These are phyloP conservation scores for Aphidius ervi DNA, from an alignment of 1,140 invertebrate species.

Conservation along the genomic window DNA sequence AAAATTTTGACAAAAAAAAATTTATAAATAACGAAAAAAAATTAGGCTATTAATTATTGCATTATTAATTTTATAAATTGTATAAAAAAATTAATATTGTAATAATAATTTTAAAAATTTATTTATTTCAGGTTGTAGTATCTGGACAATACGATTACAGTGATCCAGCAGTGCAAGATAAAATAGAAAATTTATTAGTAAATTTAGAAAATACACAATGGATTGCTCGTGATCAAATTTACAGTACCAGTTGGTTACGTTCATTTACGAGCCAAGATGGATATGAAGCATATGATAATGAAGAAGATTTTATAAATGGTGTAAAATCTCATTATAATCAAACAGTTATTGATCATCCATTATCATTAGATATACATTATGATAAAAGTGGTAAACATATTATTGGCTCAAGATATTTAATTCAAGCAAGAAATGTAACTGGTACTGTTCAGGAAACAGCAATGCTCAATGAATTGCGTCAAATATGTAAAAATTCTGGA, in stretches of 20 bases:
- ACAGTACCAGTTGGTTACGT: conserved; percentile 89
- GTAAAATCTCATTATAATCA: conserved; percentile 72
- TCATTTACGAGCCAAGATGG: conserved; percentile 75
- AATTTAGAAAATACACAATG: conserved; percentile 78
- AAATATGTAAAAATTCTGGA: conserved; percentile 72
- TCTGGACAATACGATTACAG: conserved; percentile 83
- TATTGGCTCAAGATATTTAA: conserved; percentile 77
- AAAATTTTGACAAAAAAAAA: too few species aligned
- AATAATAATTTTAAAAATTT: conserved; percentile 2
- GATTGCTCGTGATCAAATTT: conserved; percentile 66
- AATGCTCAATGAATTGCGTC: conserved; percentile 77
- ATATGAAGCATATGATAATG: conserved; percentile 70
- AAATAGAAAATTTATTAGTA: conserved; percentile 75
- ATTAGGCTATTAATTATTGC: too few species aligned
- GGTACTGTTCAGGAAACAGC: conserved; percentile 88
- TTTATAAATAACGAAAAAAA: too few species aligned
- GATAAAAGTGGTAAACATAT: conserved; percentile 71
- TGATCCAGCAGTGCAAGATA: conserved; percentile 69
- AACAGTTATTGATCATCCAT: conserved; percentile 63
- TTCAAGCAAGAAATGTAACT: conserved; percentile 85
- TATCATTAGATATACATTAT: conserved; percentile 81
- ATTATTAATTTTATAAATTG: too few species aligned
- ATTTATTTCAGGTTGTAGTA: conserved; percentile 71
- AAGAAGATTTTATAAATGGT: conserved; percentile 69
- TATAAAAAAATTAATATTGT: background rate